Base-by-base conservation (phyloP, 1,140 invertebrate species). In the Chironomus tepperi region DNA sequence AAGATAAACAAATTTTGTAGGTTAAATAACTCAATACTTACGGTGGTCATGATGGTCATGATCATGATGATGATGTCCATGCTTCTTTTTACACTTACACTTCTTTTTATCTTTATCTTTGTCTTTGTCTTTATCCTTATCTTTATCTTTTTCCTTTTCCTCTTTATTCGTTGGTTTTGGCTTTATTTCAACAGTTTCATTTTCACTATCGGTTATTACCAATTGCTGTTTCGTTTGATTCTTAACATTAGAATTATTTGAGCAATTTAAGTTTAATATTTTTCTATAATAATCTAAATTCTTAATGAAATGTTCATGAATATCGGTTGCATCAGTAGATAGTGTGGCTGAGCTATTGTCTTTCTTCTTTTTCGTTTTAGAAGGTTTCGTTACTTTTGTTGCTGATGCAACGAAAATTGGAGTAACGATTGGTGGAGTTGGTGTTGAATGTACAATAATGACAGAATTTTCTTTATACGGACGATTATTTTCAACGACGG, bases 211-310 rank as follows among this genome's bases (percentile, higher is more conserved):
- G 15, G 9, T n/a, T 19, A 19, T 7, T 18, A 18, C 18, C 19
- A 18, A 5, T 7, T 70, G 16, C 6, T 21, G 65, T 70, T 18
- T 15, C 19, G 19, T 70, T 7, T 21, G 9, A 70, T 70, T 70
- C 7, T 70, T 70, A 21, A 18, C 19, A 12, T 57, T 16, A 70
- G 19, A 1, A 18, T 70, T 70, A 9, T 9, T 16, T 10, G 65
- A 18, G 18, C 65, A 70, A 70, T 70, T 70, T 18, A 21, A 10
- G 15, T 19, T n/a, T 21, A 70, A 18, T 21, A 70, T 21, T 19
- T 70, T 70, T 1, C 65, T 5, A 19, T 70, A 70, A 70, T 70
- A 70, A 70, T 70, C 65, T 21, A 70, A 70, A 70, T 70, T 70
- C 5, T 70, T 18, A 0, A 70, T 70, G 18, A 70, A 70, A 18